Evolutionary conservation across 2,797 vertebrate genomes (phyloP).

Genomic region (Lemur catta): DNA sequence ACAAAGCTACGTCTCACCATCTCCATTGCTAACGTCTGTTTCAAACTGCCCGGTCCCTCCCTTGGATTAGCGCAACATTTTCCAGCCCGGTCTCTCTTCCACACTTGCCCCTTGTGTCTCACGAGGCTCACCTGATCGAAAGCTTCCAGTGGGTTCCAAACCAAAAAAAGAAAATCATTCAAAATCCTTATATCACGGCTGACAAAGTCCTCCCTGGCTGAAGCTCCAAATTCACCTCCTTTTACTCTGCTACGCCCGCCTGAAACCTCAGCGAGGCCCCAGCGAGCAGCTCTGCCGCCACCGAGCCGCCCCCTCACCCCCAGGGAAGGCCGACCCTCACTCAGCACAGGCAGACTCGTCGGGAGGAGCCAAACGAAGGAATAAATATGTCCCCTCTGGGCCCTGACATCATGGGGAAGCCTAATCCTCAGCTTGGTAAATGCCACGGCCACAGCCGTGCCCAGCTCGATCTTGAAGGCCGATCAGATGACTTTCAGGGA

Average conservation of each 20-base stretch:
- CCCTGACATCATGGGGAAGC: background rate
- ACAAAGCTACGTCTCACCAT: background rate
- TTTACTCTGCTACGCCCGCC: background rate
- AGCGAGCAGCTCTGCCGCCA: accelerated
- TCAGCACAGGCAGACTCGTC: background rate
- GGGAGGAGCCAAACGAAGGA: background rate
- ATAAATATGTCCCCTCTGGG: background rate
- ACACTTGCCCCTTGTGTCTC: background rate
- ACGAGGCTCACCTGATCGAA: background rate
- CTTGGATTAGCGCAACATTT: background rate
- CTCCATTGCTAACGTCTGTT: background rate
- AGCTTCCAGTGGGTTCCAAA: background rate
- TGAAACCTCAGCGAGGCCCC: accelerated
- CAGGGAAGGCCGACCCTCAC: background rate
- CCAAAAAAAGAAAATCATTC: background rate
- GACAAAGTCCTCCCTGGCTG: too few species aligned
- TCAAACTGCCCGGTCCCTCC: too few species aligned
- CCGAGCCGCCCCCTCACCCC: background rate
- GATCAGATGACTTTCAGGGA: background rate
- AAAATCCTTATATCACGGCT: accelerated
- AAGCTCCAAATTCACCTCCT: background rate
- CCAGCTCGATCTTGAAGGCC: background rate
- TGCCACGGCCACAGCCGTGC: background rate
- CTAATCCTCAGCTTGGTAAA: background rate
- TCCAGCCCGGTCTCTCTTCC: background rate